Evolutionary conservation across 2,888 invertebrate species (phyloP).

Genomic region (Lutraria lutraria): DNA sequence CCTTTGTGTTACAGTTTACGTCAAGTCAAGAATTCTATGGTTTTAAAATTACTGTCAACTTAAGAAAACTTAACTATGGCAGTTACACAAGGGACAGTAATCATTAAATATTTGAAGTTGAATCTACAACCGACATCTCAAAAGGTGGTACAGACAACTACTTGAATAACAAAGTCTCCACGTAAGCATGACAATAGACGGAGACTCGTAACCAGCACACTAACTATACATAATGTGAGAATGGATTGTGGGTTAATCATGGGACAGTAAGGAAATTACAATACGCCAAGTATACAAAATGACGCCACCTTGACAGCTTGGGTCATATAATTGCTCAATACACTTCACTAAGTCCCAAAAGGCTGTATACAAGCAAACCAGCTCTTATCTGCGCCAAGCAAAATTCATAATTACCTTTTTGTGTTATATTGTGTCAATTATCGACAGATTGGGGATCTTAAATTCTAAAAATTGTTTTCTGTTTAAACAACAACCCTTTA

Average conservation of each 20-base stretch:
- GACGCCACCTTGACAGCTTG: constrained; percentile 37
- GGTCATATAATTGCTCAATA: constrained; percentile 24
- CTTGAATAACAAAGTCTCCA: constrained; percentile 18
- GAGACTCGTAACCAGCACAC: not conserved
- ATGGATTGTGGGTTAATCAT: constrained; percentile 10
- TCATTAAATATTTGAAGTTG: not conserved
- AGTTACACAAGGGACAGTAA: not conserved
- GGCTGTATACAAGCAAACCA: not conserved
- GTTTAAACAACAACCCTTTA: not conserved
- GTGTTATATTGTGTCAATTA: not conserved
- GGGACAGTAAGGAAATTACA: constrained; percentile 6
- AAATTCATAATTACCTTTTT: not conserved
- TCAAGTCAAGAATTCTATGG: not conserved
- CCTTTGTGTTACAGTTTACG: not conserved
- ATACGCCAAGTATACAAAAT: constrained; percentile 23
- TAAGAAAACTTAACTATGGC: not conserved
- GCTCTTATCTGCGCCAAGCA: not conserved
- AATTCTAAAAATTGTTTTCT: not conserved
- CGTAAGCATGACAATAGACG: constrained; percentile 16
- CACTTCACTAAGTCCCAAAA: constrained; percentile 33
- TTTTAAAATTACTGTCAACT: constrained; percentile 7
- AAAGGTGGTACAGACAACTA: not conserved
- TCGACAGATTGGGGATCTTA: not conserved
- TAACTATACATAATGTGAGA: constrained; percentile 3
- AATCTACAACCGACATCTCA: constrained; percentile 1